A percentile compares a stretch with the other conserved stretches of the same genome.
Evolutionary conservation across 2,888 invertebrate genomes (phyloP).

Genomic region (Nowickia ferox): DNA sequence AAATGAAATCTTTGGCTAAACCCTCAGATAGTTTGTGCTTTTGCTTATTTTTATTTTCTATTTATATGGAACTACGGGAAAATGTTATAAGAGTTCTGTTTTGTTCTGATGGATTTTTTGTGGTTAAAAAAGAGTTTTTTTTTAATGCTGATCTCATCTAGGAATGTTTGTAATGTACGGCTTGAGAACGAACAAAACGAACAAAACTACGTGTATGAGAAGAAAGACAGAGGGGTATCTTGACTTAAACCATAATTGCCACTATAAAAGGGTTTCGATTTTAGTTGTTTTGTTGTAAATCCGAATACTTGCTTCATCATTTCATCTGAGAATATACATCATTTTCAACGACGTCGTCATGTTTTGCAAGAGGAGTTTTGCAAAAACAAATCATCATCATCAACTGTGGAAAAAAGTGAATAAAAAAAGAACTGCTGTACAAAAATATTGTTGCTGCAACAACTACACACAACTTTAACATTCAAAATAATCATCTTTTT

Average conservation of each 20-base stretch:
- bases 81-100: constrained; percentile 32
- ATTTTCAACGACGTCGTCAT: constrained; percentile 48
- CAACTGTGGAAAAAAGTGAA: constrained; percentile 9
- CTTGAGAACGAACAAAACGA: constrained; percentile 22
- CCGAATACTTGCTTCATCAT: constrained; percentile 66
- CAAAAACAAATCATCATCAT: constrained; percentile 44
- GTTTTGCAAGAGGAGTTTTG: constrained; percentile 56
- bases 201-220: constrained; percentile 30
- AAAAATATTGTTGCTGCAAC: constrained; percentile 47
- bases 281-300: constrained; percentile 32
- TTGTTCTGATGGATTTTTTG: constrained; percentile 36
- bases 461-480: constrained; percentile 53
- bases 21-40: not conserved
- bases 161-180: constrained; percentile 49
- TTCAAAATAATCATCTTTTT: constrained; percentile 62
- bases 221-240: constrained; percentile 56
- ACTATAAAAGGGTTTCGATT: constrained; percentile 65
- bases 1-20: constrained; percentile 65
- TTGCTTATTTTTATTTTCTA: constrained; percentile 2
- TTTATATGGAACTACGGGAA: constrained; percentile 23
- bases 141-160: constrained; percentile 68
- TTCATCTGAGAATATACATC: constrained; percentile 67
- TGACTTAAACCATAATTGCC: constrained; percentile 65
- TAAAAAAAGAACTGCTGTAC: constrained; percentile 18
- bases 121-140: constrained; percentile 50